Conservation (phyloP, 2,888 invertebrate species). For the Ariolimax columbianus region DNA sequence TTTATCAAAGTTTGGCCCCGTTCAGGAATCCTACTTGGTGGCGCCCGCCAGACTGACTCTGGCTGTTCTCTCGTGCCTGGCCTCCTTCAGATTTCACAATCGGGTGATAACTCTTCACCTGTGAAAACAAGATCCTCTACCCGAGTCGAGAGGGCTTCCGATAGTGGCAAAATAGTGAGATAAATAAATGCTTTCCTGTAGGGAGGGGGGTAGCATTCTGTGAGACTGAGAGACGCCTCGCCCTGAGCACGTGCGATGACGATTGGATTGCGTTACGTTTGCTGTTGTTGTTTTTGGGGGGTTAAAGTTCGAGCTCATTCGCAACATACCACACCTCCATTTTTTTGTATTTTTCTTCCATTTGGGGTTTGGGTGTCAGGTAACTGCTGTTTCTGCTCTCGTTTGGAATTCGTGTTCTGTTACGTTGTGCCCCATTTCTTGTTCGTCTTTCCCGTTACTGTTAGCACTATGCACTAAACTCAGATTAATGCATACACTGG, state of each 20-base stretch:
- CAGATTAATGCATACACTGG: no score
- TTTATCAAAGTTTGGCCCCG: constrained; percentile 27
- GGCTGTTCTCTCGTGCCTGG: constrained; percentile 27
- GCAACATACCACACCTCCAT: no score
- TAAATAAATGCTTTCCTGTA: constrained; percentile 31
- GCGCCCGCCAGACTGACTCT: constrained; percentile 47
- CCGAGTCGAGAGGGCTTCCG: constrained; percentile 12
- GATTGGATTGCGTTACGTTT: constrained; percentile 12
- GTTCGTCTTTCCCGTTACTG: no score
- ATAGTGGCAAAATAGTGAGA: constrained; percentile 1
- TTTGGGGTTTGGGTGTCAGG: not conserved
- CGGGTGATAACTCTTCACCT: constrained; percentile 48
- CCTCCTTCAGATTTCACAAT: constrained; percentile 45
- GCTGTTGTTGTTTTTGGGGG: constrained; percentile 4
- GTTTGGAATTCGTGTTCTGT: not conserved
- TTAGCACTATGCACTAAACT: no score
- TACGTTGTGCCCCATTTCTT: no score
- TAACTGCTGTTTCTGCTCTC: not conserved
- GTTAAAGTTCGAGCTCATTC: constrained; percentile 4
- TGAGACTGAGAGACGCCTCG: constrained; percentile 18
- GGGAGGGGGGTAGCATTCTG: constrained; percentile 3
- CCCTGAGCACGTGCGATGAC: constrained; percentile 19
- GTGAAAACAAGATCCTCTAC: constrained; percentile 42
- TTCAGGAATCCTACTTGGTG: constrained; percentile 42
- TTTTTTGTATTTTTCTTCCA: not conserved